A percentile compares a stretch with the other conserved stretches of the same genome.
Conservation (phyloP, 2,113 vertebrate genomes). For the Malaclemys terrapin region DNA sequence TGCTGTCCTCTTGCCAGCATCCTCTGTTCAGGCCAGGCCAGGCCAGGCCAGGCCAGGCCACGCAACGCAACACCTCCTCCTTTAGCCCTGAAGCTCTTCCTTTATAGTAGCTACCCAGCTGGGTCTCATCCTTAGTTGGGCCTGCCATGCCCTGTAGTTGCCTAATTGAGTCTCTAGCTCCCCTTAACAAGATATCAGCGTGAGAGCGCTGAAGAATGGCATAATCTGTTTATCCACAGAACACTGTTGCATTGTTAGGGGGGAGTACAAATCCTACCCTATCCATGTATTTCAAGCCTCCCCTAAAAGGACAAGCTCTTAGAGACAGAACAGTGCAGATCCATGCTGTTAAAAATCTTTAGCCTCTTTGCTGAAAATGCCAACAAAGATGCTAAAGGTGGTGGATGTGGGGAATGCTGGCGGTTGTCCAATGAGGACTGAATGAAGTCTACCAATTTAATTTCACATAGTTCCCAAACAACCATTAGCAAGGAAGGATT, state of each 20-base stretch:
- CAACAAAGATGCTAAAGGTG: background rate
- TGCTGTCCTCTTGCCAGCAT: no score
- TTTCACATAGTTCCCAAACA: background rate
- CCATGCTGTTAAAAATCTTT: background rate
- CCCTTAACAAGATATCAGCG: background rate
- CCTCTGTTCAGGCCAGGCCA: no score
- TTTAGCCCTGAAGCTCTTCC: no score
- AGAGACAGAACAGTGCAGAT: background rate
- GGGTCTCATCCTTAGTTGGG: background rate
- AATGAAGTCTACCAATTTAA: background rate
- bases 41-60: no score
- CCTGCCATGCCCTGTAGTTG: background rate
- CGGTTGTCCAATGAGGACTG: background rate
- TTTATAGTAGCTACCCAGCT: no score
- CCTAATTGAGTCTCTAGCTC: no score
- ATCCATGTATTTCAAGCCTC: background rate
- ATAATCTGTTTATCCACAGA: background rate
- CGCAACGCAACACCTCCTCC: no score
- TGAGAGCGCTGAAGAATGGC: background rate
- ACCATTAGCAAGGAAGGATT: background rate
- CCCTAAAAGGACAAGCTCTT: background rate
- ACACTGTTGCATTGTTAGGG: background rate
- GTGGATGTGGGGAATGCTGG: background rate
- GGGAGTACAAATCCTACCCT: background rate
- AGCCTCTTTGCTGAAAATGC: background rate